Percentiles rank a stretch among this genome's conserved stretches.
These are phyloP conservation scores for Hozukius guyotensis DNA, from an alignment of 2,797 vertebrate genomes.

Conservation along the genomic window DNA sequence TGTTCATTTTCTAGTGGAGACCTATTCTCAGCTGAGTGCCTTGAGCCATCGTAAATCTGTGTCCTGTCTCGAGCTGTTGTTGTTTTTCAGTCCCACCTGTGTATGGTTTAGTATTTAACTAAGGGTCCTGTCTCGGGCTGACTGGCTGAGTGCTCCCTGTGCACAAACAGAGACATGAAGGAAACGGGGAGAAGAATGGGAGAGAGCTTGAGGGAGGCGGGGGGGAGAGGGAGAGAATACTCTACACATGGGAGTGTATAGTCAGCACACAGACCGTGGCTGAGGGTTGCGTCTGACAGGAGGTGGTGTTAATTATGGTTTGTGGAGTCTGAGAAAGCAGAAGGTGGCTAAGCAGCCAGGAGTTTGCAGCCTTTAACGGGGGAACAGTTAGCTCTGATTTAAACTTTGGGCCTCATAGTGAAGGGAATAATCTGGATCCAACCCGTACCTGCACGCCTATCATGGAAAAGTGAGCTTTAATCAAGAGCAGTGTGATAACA, in stretches of 20 bases:
- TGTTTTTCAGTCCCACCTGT: conserved; percentile 86
- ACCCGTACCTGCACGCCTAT: conserved; percentile 11
- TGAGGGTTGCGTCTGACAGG: conserved; percentile 66
- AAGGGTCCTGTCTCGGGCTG: conserved; percentile 76
- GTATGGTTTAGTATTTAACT: conserved; percentile 88
- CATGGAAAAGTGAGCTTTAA: conserved; percentile 40
- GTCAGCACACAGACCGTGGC: conserved; percentile 53
- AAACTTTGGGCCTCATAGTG: conserved; percentile 53
- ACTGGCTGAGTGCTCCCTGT: conserved; percentile 78
- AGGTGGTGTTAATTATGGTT: conserved; percentile 80
- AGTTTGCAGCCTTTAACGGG: conserved; percentile 62
- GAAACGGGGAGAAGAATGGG: conserved; percentile 62
- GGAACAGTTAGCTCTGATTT: conserved; percentile 68
- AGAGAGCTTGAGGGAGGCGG: conserved; percentile 22
- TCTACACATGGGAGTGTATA: conserved; percentile 53
- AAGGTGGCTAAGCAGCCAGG: conserved; percentile 66
- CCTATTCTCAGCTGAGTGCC: conserved; percentile 83
- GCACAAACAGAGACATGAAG: conserved; percentile 72
- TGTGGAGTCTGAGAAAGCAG: conserved; percentile 71
- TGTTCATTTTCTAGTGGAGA: conserved; percentile 80
- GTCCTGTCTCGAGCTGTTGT: conserved; percentile 82
- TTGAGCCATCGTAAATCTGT: conserved; percentile 82
- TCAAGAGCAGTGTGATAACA: conserved; percentile 47
- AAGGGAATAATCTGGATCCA: conserved; percentile 53
- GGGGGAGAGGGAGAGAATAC: conserved; percentile 32